These are phyloP conservation scores for Tetramorium parvispinum DNA, from an alignment of 1,140 invertebrate species.

Conservation along the genomic window DNA sequence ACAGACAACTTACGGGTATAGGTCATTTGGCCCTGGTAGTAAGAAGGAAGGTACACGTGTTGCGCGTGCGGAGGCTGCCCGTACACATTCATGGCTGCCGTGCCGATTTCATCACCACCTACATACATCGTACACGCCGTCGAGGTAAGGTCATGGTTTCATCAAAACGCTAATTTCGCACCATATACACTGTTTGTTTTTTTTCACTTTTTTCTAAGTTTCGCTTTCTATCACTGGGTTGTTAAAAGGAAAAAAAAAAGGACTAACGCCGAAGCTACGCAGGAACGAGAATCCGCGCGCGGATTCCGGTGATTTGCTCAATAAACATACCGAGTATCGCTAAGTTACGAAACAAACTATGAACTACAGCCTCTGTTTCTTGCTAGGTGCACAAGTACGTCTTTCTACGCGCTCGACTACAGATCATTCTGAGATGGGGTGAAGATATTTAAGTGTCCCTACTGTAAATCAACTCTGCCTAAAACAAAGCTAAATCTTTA, in stretches of 20 bases:
- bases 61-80: slow-evolving; percentile 91
- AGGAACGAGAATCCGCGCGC: neutral
- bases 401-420: slow-evolving; percentile 1
- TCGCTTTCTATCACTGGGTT: slow-evolving; percentile 78
- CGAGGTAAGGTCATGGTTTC: slow-evolving; percentile 80
- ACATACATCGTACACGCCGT: slow-evolving; percentile 81
- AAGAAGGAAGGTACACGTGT: slow-evolving; percentile 91
- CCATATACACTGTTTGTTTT: slow-evolving; percentile 67
- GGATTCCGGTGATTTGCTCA: neutral
- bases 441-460: slow-evolving; percentile 2
- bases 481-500: slow-evolving; percentile 9
- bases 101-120: slow-evolving; percentile 90
- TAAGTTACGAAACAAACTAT: slow-evolving; percentile 12
- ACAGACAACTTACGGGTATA: slow-evolving; percentile 90
- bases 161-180: slow-evolving; percentile 78
- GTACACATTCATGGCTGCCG: slow-evolving; percentile 88
- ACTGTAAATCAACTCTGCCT: slow-evolving; percentile 30
- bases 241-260: slow-evolving; percentile 42
- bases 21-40: slow-evolving; percentile 92
- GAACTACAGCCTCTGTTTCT: slow-evolving; percentile 4
- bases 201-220: slow-evolving; percentile 65
- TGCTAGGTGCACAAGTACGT: neutral
- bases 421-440: neutral
- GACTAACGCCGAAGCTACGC: slow-evolving; percentile 23
- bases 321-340: neutral